Conservation (phyloP, 2,888 invertebrate species). For the Exocentrus adspersus region DNA sequence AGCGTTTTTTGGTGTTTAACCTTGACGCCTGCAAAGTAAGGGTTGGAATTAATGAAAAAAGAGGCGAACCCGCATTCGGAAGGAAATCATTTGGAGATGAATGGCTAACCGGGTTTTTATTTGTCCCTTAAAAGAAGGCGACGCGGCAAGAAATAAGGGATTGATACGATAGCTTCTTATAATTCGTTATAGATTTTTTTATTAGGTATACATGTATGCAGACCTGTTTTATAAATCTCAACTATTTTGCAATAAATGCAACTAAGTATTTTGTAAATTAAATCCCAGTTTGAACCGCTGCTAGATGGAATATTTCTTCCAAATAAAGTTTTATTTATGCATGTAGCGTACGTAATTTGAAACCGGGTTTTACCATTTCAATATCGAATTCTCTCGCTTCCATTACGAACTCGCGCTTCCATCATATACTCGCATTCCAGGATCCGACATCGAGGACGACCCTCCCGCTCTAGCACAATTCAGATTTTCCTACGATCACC, state of each 20-base stretch:
- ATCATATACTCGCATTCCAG: conserved; percentile 1
- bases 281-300: no score
- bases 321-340: background rate
- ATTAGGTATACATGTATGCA: no score
- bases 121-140: conserved; percentile 1
- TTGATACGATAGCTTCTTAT: background rate
- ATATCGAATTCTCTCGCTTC: no score
- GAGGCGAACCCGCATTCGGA: conserved; percentile 16
- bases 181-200: no score
- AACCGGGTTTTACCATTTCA: no score
- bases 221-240: no score
- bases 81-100: conserved; percentile 10
- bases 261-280: background rate
- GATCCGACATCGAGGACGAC: conserved; percentile 34
- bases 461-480: conserved; percentile 40
- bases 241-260: background rate
- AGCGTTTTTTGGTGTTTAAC: conserved; percentile 32
- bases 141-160: background rate
- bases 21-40: conserved; percentile 3
- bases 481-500: conserved; percentile 54
- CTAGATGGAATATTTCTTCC: background rate
- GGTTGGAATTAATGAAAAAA: conserved; percentile 25
- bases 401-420: no score
- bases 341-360: no score
- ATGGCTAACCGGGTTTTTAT: conserved; percentile 20